Base-by-base conservation (phyloP, 1,140 invertebrate species). In the Cotesia vestalis region DNA sequence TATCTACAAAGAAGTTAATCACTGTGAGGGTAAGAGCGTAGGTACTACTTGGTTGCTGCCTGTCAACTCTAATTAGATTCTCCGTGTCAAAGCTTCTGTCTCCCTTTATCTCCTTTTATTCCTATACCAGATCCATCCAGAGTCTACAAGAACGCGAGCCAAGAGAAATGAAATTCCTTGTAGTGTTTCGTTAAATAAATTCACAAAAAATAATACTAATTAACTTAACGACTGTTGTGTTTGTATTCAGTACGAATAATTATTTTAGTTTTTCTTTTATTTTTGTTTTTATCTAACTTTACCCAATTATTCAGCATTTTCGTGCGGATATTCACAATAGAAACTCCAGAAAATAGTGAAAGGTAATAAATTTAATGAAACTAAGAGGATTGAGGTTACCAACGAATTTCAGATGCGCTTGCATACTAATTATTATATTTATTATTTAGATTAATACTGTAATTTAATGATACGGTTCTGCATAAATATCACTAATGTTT, bases 41-140 rank as follows among this genome's bases (percentile, higher is more conserved):
- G 9, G 61, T 55, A 59, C 46, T 63, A 46, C n/a, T 60, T 63
- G 60, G 69, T 71, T 66, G 53, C 38, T 46, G 36, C 14, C 70
- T 71, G 70, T 71, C 70, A 66, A 62, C 53, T 66, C 46, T 71
- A 71, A 71, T 71, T 71, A 66, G 62, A 66, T 66, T 71, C 70
- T 71, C 62, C 51, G 46, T 71, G 70, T 71, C 62, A 59, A 71
- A 71, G 51, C 61, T 40, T 40, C 12, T 38, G 8, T 52, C 27
- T 66, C 51, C 4, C 36, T 46, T 46, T 8, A 46, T 46, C 40
- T 46, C 40, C 11, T 9, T 46, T 5, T 46, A 6, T 9, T 46
- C 5, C 40, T 46, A 46, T 46, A 20, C 36, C 35, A 14, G 52
- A 27, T 36, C 27, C 11, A 40, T 27, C 20, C 34, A 46, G 63